Base-by-base conservation (phyloP, 2,888 invertebrate genomes). In the Melanostoma mellinum region DNA sequence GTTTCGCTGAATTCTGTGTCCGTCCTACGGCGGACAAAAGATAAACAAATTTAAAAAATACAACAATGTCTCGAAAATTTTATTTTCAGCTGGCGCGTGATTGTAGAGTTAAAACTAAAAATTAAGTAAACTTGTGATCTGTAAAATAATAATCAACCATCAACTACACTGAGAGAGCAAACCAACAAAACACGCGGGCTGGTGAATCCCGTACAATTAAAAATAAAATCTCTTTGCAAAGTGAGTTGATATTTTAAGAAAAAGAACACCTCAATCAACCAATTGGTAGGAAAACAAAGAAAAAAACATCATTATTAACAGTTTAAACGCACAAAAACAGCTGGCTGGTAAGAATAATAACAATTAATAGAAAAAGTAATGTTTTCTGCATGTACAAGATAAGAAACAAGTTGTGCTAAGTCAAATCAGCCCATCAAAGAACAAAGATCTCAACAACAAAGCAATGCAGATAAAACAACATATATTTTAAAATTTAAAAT, bases 81-180 rank as follows among this genome's bases (percentile, higher is more conserved):
- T 52, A 44, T 74, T 55, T 48, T 35, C 30, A 76, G 42, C 55
- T 53, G 58, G 50, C 32, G 76, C 67, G 75, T 81, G 72, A 76
- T 81, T 53, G 69, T 69, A 76, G 60, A 53, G 60, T 65, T 53
- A 61, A 55, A 48, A 46, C 32, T 48, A 65, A 40, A 30, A 76
- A 77, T 46, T 42, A 52, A 63, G 44, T 56, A 73, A 61, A 77
- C 58, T 76, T 61, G 76, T 72, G 76, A 81, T 81, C 42, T 20
- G 35, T 75, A 75, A 81, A 65, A 33, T 60, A 30, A 20, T 53
- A 76, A 76, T 55, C 46, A 76, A 69, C 30, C 67, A 46, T 48
- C 10, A 56, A 63, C 44, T 42, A 4, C 36, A 35, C 32, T 50
- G 56, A 52, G 2, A 52, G 65, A 58, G 38, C 0, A 52, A 38